Conservation (phyloP, 2,888 invertebrate species). For the Baccha elongata region DNA sequence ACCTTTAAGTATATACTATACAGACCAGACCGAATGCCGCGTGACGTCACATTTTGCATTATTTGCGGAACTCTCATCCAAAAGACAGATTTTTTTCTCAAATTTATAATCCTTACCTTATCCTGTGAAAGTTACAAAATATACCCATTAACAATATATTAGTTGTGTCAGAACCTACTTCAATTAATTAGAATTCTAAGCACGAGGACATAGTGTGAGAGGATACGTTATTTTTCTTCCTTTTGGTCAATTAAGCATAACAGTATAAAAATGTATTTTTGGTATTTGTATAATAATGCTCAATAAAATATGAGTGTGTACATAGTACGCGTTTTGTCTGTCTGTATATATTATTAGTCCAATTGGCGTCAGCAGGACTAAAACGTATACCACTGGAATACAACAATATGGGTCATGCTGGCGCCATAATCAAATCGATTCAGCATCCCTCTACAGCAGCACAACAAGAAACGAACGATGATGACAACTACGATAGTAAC, state of each 20-base stretch:
- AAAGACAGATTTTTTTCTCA: constrained; percentile 25
- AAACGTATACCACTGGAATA: constrained; percentile 52
- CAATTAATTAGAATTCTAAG: constrained; percentile 57
- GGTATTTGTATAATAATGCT: constrained; percentile 25
- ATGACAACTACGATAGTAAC: constrained; percentile 36
- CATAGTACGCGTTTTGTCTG: constrained; percentile 52
- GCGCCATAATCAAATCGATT: constrained; percentile 72
- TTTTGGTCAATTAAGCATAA: constrained; percentile 37
- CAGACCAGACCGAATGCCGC: no score
- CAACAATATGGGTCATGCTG: constrained; percentile 68
- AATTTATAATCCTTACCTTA: constrained; percentile 57
- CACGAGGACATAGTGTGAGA: neutral
- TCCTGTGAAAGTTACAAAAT: neutral
- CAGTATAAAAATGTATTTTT: constrained; percentile 3
- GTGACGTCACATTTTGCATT: constrained; percentile 13
- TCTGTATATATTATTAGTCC: constrained; percentile 49
- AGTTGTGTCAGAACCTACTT: constrained; percentile 26
- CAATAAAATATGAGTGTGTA: constrained; percentile 12
- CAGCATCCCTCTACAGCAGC: constrained; percentile 58
- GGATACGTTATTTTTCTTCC: constrained; percentile 29
- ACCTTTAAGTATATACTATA: no score
- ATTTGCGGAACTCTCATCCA: constrained; percentile 12
- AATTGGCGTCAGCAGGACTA: constrained; percentile 63
- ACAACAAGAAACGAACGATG: constrained; percentile 22
- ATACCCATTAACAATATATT: constrained; percentile 29